A percentile compares a stretch with the other conserved stretches of the same genome.
phyloP scores from a whole-genome alignment of 2,797 vertebrate genomes.

The Characodon lateralis region DNA sequence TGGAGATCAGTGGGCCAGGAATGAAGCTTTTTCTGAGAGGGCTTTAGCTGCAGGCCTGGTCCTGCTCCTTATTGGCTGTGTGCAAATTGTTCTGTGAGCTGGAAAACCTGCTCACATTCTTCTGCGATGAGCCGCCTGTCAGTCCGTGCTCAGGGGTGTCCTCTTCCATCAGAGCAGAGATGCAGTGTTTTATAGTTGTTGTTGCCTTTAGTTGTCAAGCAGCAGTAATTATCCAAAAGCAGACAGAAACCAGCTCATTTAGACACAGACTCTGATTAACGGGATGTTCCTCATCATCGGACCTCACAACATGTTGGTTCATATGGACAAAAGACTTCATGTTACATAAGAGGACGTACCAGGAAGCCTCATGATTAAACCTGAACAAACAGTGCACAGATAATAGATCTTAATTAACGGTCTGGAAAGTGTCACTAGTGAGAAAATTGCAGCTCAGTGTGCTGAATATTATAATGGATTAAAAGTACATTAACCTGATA shows the following conservation, averaged over 20 bases:
- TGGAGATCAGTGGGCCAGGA: slow-evolving; percentile 45
- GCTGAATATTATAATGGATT: no score
- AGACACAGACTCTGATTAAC: not conserved
- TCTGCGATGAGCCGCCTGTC: slow-evolving; percentile 53
- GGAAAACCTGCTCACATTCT: slow-evolving; percentile 72
- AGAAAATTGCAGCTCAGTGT: not conserved
- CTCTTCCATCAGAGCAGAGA: slow-evolving; percentile 49
- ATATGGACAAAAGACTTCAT: not conserved
- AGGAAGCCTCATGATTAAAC: not conserved
- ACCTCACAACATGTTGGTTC: not conserved
- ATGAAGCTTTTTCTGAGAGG: slow-evolving; percentile 50
- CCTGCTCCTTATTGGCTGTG: slow-evolving; percentile 53
- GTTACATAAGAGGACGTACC: not conserved
- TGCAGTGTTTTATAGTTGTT: slow-evolving; percentile 13
- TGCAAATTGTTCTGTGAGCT: slow-evolving; percentile 55
- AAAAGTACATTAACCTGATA: no score
- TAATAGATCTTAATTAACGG: no score
- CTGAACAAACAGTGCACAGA: not conserved
- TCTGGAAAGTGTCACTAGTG: not conserved
- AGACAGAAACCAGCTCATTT: not conserved
- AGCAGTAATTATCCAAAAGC: slow-evolving; percentile 33
- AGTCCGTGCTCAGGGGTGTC: slow-evolving; percentile 22
- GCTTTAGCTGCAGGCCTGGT: slow-evolving; percentile 40
- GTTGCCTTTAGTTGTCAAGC: slow-evolving; percentile 14
- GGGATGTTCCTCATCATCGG: not conserved